Evolutionary conservation across 2,888 invertebrate genomes (phyloP), one percentile per base, ranked within the genome.

Genomic region (Muschampia staudingeri): DNA sequence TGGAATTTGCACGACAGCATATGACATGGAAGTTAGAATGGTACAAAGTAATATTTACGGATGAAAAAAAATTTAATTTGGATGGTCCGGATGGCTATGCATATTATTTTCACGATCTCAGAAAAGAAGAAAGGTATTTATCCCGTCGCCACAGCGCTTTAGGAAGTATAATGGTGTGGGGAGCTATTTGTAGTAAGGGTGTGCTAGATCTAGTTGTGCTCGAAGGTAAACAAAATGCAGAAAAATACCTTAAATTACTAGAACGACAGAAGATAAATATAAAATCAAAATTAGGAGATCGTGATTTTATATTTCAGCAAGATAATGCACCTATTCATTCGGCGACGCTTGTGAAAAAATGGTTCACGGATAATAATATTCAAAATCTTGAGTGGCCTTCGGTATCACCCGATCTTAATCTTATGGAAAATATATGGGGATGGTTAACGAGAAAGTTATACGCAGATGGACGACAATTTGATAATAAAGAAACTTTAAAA

Each of bases 401-500:
- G 19, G 8, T 12, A 7, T 56, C 56, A n/a, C 56, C 56, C 4
- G 56, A 56, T n/a, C 19, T 56, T 5, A 56, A 56, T 56, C 19
- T 56, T 9, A 56, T 56, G 6, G 19, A 56, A 56, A 56, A 56
- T 19, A 9, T 56, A 8, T 56, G 56, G 56, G 56, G 19, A n/a
- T 56, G 14, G 11, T 14, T 56, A 19, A n/a, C 56, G n/a, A 4
- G 56, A 7, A n/a, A 56, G 8, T 6, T 56, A 19, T 56, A 12
- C n/a, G 5, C 56, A n/a, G 19, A 19, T 19, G 56, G 56, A 19
- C n/a, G 56, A 7, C 56, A 56, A 6, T 56, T 56, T 19, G n/a
- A 56, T 44, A 44, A 61, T 61, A 61, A 61, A 61, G 61, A 61
- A 61, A 19, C 61, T 4, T 61, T 61, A 19, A 61, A n/a, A 61